phyloP scores from a whole-genome alignment of 1,140 invertebrate species.

The Heterodera schachtii region DNA sequence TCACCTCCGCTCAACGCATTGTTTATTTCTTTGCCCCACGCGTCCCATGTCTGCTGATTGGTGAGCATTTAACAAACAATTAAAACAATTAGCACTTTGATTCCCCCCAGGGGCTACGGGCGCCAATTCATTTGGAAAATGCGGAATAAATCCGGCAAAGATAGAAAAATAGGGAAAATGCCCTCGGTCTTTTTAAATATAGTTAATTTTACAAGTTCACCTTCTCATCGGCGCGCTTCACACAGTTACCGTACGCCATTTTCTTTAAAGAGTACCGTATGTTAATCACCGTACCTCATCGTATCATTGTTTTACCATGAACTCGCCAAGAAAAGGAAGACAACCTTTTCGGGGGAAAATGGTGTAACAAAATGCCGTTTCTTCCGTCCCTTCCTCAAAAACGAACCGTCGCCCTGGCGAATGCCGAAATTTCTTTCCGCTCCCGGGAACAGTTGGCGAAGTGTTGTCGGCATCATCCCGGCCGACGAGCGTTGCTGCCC shows the following conservation, averaged over 20 bases:
- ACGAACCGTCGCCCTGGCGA: conserved; percentile 54
- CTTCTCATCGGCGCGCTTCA: conserved; percentile 57
- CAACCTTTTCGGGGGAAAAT: conserved; percentile 41
- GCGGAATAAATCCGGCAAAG: too few species aligned
- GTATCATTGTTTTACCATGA: conserved; percentile 45
- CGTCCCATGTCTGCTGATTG: conserved; percentile 53
- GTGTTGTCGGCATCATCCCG: conserved; percentile 40
- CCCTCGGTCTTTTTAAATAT: too few species aligned
- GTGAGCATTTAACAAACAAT: neutral
- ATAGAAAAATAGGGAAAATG: too few species aligned
- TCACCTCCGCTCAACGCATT: conserved; percentile 52
- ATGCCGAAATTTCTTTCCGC: conserved; percentile 60
- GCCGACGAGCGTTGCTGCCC: neutral
- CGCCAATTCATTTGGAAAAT: too few species aligned
- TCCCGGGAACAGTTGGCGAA: conserved; percentile 56
- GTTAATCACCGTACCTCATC: neutral
- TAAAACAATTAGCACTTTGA: neutral
- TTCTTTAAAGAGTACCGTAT: conserved; percentile 23
- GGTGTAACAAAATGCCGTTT: too few species aligned
- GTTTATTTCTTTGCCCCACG: conserved; percentile 61
- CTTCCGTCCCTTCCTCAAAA: neutral
- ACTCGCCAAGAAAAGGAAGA: conserved; percentile 65
- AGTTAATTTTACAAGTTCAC: neutral
- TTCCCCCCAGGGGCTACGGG: too few species aligned
- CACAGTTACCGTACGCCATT: conserved; percentile 63